phyloP scores from a whole-genome alignment of 2,797 vertebrate genomes.

The Ptychadena robeensis region DNA sequence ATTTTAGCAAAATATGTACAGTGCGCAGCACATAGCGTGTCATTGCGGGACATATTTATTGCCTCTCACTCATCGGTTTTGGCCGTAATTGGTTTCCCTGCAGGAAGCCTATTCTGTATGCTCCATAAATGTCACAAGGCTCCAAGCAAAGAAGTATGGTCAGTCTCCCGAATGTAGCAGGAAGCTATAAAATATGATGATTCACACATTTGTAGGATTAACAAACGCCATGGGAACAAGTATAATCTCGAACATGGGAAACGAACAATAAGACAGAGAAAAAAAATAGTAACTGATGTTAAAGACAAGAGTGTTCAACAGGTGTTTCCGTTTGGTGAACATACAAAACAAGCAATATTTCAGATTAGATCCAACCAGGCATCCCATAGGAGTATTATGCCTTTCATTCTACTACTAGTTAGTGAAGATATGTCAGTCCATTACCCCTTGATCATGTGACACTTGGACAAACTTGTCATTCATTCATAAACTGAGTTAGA shows the following conservation, averaged over 20 bases:
- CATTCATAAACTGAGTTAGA: constrained; percentile 15
- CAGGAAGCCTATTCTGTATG: constrained; percentile 56
- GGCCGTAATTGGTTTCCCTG: constrained; percentile 48
- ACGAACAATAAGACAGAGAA: constrained; percentile 48
- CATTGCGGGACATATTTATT: constrained; percentile 50
- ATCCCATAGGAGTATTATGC: constrained; percentile 26
- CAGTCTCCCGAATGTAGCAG: constrained; percentile 40
- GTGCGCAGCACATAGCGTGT: constrained; percentile 40
- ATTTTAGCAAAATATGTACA: constrained; percentile 18
- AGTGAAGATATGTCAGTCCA: constrained; percentile 40
- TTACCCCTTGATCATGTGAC: constrained; percentile 18
- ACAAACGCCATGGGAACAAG: constrained; percentile 56
- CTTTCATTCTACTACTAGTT: constrained; percentile 10
- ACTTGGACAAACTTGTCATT: constrained; percentile 7
- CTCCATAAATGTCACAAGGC: constrained; percentile 56
- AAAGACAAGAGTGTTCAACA: constrained; percentile 36
- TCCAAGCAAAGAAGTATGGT: constrained; percentile 32
- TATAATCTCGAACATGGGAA: constrained; percentile 38
- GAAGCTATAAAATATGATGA: constrained; percentile 62
- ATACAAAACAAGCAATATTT: constrained; percentile 46
- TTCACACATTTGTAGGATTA: constrained; percentile 59
- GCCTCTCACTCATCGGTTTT: constrained; percentile 54
- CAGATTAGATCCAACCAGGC: constrained; percentile 36
- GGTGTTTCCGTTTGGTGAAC: constrained; percentile 54
- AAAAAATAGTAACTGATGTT: constrained; percentile 16